Evolutionary conservation across 2,113 vertebrate genomes (phyloP).

Genomic region (Ellobius talpinus): DNA sequence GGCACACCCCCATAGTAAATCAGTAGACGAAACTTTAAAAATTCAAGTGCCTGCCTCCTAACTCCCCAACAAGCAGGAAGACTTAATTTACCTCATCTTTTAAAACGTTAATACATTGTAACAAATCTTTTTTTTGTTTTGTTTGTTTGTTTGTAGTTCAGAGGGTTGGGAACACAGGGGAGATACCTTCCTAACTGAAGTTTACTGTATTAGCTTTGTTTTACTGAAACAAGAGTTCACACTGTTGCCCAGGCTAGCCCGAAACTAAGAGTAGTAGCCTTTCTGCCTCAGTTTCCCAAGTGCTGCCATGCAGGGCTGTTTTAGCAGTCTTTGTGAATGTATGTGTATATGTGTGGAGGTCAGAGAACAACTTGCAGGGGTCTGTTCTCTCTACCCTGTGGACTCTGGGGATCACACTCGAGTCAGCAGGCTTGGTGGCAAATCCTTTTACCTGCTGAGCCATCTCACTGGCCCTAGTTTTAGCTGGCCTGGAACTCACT

Average conservation of each 20-base stretch:
- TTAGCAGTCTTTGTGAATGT: neutral
- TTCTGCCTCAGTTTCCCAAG: neutral
- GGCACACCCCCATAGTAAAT: neutral
- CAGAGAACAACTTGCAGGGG: no score
- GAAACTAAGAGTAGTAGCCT: neutral
- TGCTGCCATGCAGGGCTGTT: neutral
- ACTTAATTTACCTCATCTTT: conserved; percentile 58
- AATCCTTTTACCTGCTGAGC: neutral
- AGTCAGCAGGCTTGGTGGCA: neutral
- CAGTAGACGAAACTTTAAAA: neutral
- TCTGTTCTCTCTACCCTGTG: neutral
- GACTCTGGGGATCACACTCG: neutral
- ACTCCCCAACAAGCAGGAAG: neutral
- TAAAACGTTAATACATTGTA: conserved; percentile 34
- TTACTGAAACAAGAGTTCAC: neutral
- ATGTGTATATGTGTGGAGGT: neutral
- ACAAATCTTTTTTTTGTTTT: neutral
- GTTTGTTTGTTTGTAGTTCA: conserved; percentile 29
- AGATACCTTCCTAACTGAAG: conserved; percentile 38
- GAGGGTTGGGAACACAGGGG: neutral
- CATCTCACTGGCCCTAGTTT: neutral
- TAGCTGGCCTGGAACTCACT: neutral
- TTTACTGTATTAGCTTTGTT: conserved; percentile 5
- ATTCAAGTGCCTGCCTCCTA: neutral
- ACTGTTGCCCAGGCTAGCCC: neutral